phyloP scores from a whole-genome alignment of 2,888 invertebrate genomes.

The Drosophila multiciliata region DNA sequence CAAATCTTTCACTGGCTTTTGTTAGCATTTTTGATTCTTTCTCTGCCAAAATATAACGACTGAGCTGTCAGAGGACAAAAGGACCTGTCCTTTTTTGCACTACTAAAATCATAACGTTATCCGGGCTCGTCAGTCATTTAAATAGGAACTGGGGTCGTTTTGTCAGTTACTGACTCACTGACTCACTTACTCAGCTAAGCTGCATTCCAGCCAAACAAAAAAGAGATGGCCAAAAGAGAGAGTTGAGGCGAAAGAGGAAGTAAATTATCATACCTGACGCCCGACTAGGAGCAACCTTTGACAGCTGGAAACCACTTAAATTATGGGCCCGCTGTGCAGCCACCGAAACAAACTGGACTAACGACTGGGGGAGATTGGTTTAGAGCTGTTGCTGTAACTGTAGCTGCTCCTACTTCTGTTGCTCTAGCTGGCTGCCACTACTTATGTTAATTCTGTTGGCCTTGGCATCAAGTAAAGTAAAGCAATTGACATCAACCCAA shows the following conservation, averaged over 20 bases:
- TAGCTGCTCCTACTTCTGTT: slow-evolving; percentile 12
- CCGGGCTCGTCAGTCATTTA: slow-evolving; percentile 37
- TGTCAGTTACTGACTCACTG: slow-evolving; percentile 53
- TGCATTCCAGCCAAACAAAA: slow-evolving; percentile 21
- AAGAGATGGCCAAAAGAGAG: slow-evolving; percentile 9
- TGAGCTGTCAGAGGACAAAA: slow-evolving; percentile 64
- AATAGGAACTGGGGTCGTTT: slow-evolving; percentile 43
- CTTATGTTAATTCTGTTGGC: slow-evolving; percentile 70
- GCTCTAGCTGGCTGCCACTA: slow-evolving; percentile 18
- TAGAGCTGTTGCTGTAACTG: neutral
- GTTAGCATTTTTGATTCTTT: slow-evolving; percentile 10
- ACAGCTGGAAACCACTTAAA: slow-evolving; percentile 81
- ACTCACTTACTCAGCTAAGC: slow-evolving; percentile 61
- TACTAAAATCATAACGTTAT: slow-evolving; percentile 54
- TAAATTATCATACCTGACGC: slow-evolving; percentile 58
- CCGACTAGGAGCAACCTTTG: slow-evolving; percentile 61
- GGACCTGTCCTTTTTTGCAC: slow-evolving; percentile 16
- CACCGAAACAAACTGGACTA: slow-evolving; percentile 43
- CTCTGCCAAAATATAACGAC: slow-evolving; percentile 19
- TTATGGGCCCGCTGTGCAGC: slow-evolving; percentile 72
- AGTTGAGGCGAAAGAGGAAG: slow-evolving; percentile 8
- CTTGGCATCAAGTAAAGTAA: slow-evolving; percentile 58
- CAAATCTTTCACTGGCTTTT: neutral
- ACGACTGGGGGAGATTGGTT: slow-evolving; percentile 6
- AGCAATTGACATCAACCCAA: slow-evolving; percentile 69